Percentiles rank a stretch among this genome's conserved stretches.
Conservation (phyloP, 2,888 invertebrate species). For the Anagyrus pseudococci region DNA sequence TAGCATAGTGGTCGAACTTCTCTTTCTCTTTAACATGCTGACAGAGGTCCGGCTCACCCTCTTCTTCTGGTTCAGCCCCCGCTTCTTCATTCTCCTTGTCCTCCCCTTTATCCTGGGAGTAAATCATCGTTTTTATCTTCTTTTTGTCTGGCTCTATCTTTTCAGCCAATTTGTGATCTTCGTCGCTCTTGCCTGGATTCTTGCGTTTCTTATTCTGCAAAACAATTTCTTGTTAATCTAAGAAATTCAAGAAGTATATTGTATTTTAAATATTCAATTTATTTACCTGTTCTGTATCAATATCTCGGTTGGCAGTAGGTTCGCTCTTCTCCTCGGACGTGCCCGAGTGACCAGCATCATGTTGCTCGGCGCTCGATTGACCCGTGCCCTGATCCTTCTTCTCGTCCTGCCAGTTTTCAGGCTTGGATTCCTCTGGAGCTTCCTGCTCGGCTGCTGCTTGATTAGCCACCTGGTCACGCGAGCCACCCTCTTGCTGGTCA, state of each 20-base stretch:
- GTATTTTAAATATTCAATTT: not conserved
- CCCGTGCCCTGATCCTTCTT: slow-evolving; percentile 73
- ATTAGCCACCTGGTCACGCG: slow-evolving; percentile 55
- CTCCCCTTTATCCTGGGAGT: slow-evolving; percentile 63
- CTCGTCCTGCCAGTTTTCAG: slow-evolving; percentile 37
- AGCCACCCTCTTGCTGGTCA: slow-evolving; percentile 59
- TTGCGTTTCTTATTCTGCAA: slow-evolving; percentile 65
- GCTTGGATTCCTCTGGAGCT: slow-evolving; percentile 11
- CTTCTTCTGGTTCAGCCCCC: slow-evolving; percentile 44
- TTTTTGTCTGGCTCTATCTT: slow-evolving; percentile 70
- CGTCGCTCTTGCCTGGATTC: slow-evolving; percentile 78
- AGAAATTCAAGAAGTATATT: too few species aligned
- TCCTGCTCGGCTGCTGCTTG: slow-evolving; percentile 11
- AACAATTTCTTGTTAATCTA: too few species aligned
- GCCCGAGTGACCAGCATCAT: slow-evolving; percentile 74
- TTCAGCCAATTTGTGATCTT: slow-evolving; percentile 75
- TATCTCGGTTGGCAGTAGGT: slow-evolving; percentile 60
- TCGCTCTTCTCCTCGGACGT: slow-evolving; percentile 53
- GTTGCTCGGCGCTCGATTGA: slow-evolving; percentile 77
- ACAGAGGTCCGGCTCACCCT: slow-evolving; percentile 69
- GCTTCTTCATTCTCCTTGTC: slow-evolving; percentile 61
- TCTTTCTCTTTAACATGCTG: slow-evolving; percentile 86
- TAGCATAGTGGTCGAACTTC: slow-evolving; percentile 74
- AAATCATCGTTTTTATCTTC: slow-evolving; percentile 67
- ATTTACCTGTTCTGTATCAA: slow-evolving; percentile 57